Base-by-base conservation (phyloP, 2,888 invertebrate species). In the Entomobrya multifasciata region DNA sequence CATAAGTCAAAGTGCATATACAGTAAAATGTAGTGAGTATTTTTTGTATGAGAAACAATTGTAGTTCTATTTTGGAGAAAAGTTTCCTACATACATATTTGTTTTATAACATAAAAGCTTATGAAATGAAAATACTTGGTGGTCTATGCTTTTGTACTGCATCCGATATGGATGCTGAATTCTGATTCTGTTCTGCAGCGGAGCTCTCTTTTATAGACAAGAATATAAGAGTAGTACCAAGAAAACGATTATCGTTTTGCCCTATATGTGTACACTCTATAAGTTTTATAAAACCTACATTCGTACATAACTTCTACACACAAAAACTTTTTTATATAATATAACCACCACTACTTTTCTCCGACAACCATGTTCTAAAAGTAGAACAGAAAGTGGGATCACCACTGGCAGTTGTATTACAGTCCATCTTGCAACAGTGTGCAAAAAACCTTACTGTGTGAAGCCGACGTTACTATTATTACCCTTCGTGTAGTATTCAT, bases 371-470 rank as follows among this genome's bases (percentile, higher is more conserved):
- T 55, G 84, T 78, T 84, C 84, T 84, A 84, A 84, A 84, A 84
- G 84, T 84, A 84, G 84, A 84, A 84, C 84, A 84, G 84, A 84
- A 70, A 84, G 84, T 84, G 70, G 84, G 84, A 67, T 78, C 78
- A 84, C 65, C 44, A 25, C 41, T 41, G 17, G 5, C 67, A 67
- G 41, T 67, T 67, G 17, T 67, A 70, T 44, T 60, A 55, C 60
- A 77, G 25, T 49, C 57, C 77, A 84, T 84, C 65, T 84, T 70
- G 78, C 78, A 78, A 84, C 84, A 67, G 84, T 84, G 84, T 76
- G 83, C 84, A 78, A 84, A 84, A 84, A 84, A 55, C 70, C 70
- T 44, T 57, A 47, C 57, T n/a, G n/a, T n/a, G n/a, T n/a, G 70
- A 47, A 78, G 55, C 52, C 30, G 47, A 47, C n/a, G 47, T 2